A percentile compares a stretch with the other conserved stretches of the same genome.
These are phyloP conservation scores for Hypsibius dujardini DNA, from an alignment of 1,140 invertebrate species.

Conservation along the genomic window DNA sequence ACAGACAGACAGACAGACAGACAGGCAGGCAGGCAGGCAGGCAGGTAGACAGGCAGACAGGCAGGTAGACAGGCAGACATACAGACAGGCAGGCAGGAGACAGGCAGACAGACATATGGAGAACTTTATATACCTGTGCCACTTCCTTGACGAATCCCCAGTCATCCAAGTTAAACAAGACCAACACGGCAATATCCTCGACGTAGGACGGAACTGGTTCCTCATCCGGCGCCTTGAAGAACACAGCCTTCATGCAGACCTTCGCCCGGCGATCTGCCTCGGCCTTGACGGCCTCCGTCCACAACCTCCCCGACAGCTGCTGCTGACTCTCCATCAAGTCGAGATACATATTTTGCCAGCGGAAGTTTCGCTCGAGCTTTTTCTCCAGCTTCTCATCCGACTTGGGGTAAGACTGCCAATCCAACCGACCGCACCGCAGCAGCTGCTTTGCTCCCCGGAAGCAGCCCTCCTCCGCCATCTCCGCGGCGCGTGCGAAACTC, in stretches of 20 bases:
- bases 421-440: background rate
- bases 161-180: slow-evolving; percentile 11
- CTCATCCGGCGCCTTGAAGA: background rate
- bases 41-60: background rate
- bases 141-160: slow-evolving; percentile 2
- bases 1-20: background rate
- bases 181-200: background rate
- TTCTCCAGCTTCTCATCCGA: background rate
- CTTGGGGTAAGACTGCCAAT: background rate
- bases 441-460: background rate
- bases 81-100: background rate
- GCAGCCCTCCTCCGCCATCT: background rate
- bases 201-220: slow-evolving; percentile 14
- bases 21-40: background rate
- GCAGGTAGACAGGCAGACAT: background rate
- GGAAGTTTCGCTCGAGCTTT: background rate
- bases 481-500: background rate
- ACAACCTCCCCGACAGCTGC: background rate
- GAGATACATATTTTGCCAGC: background rate
- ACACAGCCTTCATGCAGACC: background rate
- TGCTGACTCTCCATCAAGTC: slow-evolving; percentile 8
- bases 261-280: background rate
- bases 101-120: background rate
- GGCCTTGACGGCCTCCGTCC: background rate
- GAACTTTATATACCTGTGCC: background rate